phyloP scores from a whole-genome alignment of 2,113 vertebrate genomes.

The Poicephalus meyeri region DNA sequence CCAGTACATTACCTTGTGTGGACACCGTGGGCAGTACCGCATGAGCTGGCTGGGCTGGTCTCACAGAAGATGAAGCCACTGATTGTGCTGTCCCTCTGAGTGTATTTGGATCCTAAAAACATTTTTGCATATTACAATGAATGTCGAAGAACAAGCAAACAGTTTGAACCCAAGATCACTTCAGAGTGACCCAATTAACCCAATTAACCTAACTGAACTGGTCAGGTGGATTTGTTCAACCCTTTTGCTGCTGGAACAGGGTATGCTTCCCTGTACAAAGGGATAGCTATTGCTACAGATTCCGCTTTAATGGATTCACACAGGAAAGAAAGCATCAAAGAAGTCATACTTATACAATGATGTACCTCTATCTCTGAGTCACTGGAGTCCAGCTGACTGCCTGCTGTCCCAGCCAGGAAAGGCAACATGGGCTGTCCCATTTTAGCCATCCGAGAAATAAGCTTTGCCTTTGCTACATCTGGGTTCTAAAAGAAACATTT shows the following conservation, averaged over 20 bases:
- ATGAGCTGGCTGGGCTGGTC: conserved; percentile 69
- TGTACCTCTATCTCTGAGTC: conserved; percentile 92
- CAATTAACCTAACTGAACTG: background rate
- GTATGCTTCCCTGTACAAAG: background rate
- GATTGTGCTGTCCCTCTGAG: conserved; percentile 69
- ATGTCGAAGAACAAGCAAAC: background rate
- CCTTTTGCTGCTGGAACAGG: background rate
- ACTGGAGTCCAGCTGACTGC: conserved; percentile 87
- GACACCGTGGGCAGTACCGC: conserved; percentile 58
- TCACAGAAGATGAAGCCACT: conserved; percentile 60
- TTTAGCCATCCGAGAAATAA: conserved; percentile 97
- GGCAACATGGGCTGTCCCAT: conserved; percentile 99
- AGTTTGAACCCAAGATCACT: background rate
- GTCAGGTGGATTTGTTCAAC: background rate
- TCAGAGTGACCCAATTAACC: background rate
- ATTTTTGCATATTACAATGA: background rate
- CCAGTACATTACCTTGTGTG: conserved; percentile 60
- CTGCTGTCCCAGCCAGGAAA: conserved; percentile 78
- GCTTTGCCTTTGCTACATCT: conserved; percentile 91
- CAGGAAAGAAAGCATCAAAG: background rate
- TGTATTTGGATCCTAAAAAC: conserved; percentile 80
- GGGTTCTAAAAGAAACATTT: conserved; percentile 81
- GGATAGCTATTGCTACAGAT: background rate
- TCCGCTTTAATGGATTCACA: background rate
- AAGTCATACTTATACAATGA: background rate